These are phyloP conservation scores for Cydia amplana DNA, from an alignment of 1,140 invertebrate species.

Conservation along the genomic window DNA sequence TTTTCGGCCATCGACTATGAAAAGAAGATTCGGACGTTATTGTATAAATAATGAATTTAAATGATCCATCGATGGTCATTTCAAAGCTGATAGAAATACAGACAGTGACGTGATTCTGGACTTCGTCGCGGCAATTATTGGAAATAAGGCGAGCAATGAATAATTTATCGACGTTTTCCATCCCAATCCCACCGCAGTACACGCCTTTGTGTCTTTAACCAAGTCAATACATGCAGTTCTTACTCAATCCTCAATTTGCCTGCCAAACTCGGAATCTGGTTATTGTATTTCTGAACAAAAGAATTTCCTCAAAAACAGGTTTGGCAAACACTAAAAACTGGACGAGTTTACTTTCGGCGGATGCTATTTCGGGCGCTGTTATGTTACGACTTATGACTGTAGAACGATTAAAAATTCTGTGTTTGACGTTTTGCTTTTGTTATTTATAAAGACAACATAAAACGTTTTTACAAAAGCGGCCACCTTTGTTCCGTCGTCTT, in stretches of 20 bases:
- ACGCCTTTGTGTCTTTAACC: constrained; percentile 19
- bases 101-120: constrained; percentile 8
- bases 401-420: constrained; percentile 15
- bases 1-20: not conserved
- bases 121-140: constrained; percentile 1
- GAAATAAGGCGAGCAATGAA: not conserved
- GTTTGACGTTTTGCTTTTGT: constrained; percentile 32
- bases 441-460: constrained; percentile 34
- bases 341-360: constrained; percentile 39
- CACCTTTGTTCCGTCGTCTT: constrained; percentile 46
- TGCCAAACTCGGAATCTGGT: constrained; percentile 12
- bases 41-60: constrained; percentile 14
- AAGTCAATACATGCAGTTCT: constrained; percentile 10
- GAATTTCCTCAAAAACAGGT: constrained; percentile 42
- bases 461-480: constrained; percentile 13
- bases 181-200: not conserved
- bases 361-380: constrained; percentile 42
- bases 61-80: not conserved
- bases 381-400: constrained; percentile 27
- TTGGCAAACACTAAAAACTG: constrained; percentile 40
- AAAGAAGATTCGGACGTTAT: not conserved
- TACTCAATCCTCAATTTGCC: constrained; percentile 20
- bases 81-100: not conserved
- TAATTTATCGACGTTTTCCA: constrained; percentile 21
- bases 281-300: constrained; percentile 40